phyloP scores from a whole-genome alignment of 2,888 invertebrate species.

The Alcis repandata region DNA sequence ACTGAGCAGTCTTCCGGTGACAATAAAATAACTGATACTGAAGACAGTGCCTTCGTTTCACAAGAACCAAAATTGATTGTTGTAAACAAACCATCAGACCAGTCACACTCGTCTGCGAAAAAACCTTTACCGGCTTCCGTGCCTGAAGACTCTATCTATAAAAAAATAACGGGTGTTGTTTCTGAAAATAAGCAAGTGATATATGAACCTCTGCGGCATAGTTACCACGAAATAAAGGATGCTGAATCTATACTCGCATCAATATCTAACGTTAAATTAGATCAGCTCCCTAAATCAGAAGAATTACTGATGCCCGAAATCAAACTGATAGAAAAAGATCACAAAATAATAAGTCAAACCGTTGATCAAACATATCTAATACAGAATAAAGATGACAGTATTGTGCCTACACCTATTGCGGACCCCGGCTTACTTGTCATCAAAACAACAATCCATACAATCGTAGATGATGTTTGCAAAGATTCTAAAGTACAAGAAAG shows the following conservation, averaged over 20 bases:
- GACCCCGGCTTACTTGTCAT: conserved; percentile 3
- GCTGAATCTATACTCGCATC: conserved; percentile 55
- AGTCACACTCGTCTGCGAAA: background rate
- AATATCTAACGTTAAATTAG: conserved; percentile 23
- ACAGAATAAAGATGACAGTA: background rate
- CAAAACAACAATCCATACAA: conserved; percentile 40
- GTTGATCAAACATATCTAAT: background rate
- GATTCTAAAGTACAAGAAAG: conserved; percentile 1
- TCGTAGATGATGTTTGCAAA: conserved; percentile 12
- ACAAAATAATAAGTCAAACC: conserved; percentile 14
- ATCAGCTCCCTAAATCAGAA: conserved; percentile 7
- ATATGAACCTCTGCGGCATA: conserved; percentile 54
- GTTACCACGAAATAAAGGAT: conserved; percentile 65
- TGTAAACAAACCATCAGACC: background rate
- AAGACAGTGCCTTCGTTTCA: background rate
- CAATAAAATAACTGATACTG: background rate
- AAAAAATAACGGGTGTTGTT: background rate
- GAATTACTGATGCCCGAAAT: conserved; percentile 12
- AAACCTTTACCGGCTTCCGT: background rate
- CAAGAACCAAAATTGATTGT: conserved; percentile 20
- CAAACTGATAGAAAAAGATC: conserved; percentile 22
- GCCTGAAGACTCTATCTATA: background rate
- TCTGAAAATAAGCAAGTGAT: conserved; percentile 21
- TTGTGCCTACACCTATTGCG: background rate
- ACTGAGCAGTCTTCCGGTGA: background rate